Percentiles rank a stretch among this genome's conserved stretches.
Evolutionary conservation across 2,113 vertebrate species (phyloP).

Genomic region (Circaetus cinerascens): DNA sequence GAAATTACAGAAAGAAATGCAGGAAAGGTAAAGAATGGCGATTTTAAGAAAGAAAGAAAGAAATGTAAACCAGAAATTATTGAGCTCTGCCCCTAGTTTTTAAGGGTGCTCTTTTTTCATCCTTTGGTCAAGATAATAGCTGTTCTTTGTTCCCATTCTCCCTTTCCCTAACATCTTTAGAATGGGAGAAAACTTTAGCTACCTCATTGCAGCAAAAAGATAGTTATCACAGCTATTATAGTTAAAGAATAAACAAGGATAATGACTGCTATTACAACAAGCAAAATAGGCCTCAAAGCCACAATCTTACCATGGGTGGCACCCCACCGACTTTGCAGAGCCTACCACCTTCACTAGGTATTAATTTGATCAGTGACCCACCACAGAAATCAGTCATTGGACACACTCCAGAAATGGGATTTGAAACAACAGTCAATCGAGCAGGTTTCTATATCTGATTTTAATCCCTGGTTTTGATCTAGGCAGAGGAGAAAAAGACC

Average conservation of each 20-base stretch:
- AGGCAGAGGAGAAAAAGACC: not conserved
- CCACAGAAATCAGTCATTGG: not conserved
- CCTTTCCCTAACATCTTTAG: not conserved
- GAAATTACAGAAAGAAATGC: not conserved
- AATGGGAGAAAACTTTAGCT: not conserved
- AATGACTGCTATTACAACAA: not conserved
- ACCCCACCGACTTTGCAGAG: not conserved
- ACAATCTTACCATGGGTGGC: not conserved
- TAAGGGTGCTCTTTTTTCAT: not conserved
- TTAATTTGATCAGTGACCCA: not conserved
- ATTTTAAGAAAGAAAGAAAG: not conserved
- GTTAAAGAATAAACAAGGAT: not conserved
- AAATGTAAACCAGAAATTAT: not conserved
- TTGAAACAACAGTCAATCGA: not conserved
- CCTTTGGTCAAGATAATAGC: not conserved
- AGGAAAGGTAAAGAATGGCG: not conserved
- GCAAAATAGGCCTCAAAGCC: not conserved
- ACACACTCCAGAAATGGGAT: not conserved
- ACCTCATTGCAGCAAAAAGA: not conserved
- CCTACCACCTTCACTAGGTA: not conserved
- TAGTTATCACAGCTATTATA: not conserved
- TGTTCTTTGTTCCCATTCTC: not conserved
- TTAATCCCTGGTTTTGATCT: constrained; percentile 27
- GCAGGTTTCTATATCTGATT: constrained; percentile 20
- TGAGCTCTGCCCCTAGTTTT: not conserved